Conservation (phyloP, 2,888 invertebrate species). For the Tricholauxania praeusta region DNA sequence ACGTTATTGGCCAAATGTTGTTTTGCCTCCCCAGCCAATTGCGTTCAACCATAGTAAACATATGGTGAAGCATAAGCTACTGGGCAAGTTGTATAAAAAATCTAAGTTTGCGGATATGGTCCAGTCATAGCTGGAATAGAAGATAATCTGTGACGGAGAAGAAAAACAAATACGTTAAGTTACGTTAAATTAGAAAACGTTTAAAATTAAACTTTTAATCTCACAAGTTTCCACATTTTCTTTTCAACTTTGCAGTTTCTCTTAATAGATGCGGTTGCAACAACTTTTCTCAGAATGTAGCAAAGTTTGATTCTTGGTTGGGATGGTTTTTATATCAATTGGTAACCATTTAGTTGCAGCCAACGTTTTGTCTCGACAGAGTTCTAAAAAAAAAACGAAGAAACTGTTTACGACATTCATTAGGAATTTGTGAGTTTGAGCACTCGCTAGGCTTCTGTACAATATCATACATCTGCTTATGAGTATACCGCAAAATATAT, state of each 20-base stretch:
- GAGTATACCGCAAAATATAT: no score
- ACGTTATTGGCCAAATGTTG: constrained; percentile 18
- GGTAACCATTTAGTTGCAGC: no score
- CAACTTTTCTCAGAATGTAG: background rate
- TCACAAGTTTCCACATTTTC: background rate
- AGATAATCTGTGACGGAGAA: background rate
- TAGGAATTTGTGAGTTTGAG: no score
- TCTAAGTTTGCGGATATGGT: constrained; percentile 4
- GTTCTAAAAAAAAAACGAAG: no score
- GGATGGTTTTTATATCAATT: no score
- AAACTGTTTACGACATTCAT: no score
- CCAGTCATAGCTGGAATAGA: background rate
- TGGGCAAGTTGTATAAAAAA: constrained; percentile 10
- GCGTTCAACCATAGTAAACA: constrained; percentile 16
- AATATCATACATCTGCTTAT: no score
- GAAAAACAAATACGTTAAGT: background rate
- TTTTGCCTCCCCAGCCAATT: background rate
- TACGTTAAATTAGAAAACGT: background rate
- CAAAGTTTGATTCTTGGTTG: background rate
- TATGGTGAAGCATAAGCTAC: constrained; percentile 15
- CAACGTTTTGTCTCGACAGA: no score
- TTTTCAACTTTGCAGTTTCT: background rate
- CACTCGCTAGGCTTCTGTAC: no score
- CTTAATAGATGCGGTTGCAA: background rate
- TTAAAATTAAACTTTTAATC: constrained; percentile 3